A percentile compares a stretch with the other conserved stretches of the same genome.
Evolutionary conservation across 2,888 invertebrate genomes (phyloP).

Genomic region (Temnothorax rugatulus): DNA sequence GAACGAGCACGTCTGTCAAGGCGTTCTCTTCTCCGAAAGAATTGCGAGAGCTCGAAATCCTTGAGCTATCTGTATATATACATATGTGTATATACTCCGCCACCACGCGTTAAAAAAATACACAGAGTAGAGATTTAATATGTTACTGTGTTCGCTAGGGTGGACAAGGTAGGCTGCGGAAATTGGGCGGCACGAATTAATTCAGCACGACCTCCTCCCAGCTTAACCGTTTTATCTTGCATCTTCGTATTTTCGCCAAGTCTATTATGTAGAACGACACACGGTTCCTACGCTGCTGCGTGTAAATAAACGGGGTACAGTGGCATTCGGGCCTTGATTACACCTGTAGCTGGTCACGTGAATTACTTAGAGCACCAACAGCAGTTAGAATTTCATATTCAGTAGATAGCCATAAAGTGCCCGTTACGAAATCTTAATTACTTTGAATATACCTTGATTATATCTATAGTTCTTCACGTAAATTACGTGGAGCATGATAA

Average conservation of each 20-base stretch:
- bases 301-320: conserved; percentile 66
- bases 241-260: conserved; percentile 3
- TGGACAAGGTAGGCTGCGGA: conserved; percentile 61
- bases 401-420: conserved; percentile 15
- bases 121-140: conserved; percentile 29
- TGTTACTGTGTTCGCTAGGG: conserved; percentile 35
- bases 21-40: not conserved
- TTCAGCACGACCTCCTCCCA: conserved; percentile 61
- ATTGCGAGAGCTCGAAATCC: conserved; percentile 35
- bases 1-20: conserved; percentile 43
- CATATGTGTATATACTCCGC: conserved; percentile 25
- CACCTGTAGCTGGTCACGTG: conserved; percentile 57
- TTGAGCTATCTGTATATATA: conserved; percentile 32
- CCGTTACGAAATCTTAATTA: conserved; percentile 13
- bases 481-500: not conserved
- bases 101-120: conserved; percentile 35
- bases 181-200: conserved; percentile 69
- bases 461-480: not conserved
- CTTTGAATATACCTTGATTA: conserved; percentile 6
- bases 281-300: conserved; percentile 67
- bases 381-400: conserved; percentile 22
- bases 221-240: conserved; percentile 54
- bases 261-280: conserved; percentile 29
- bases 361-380: conserved; percentile 39
- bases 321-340: conserved; percentile 77